Conservation (phyloP, 1,140 invertebrate species). For the Contarinia nasturtii region DNA sequence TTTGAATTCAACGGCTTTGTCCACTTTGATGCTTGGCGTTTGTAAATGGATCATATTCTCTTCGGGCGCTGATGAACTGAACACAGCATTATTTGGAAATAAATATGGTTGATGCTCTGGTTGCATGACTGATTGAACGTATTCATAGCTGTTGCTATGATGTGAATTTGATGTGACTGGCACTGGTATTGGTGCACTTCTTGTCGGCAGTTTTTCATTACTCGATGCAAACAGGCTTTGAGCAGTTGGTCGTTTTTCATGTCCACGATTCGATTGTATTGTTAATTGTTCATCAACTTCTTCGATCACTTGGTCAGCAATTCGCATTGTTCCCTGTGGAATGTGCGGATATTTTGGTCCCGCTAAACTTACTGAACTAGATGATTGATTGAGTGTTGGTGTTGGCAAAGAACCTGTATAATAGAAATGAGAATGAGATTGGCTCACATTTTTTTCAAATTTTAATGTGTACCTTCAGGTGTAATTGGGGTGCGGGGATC, state of each 20-base stretch:
- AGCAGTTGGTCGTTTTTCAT: constrained; percentile 32
- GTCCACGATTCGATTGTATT: constrained; percentile 43
- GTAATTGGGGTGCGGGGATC: constrained; percentile 27
- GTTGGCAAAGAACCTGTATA: too few species aligned
- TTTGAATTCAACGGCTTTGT: neutral
- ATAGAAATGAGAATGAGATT: too few species aligned
- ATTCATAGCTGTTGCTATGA: constrained; percentile 10
- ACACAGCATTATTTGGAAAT: constrained; percentile 14
- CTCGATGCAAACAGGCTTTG: constrained; percentile 32
- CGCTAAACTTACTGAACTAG: constrained; percentile 15
- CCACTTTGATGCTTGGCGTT: too few species aligned
- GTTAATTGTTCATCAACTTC: constrained; percentile 67
- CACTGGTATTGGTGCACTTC: constrained; percentile 25
- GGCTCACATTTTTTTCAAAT: neutral
- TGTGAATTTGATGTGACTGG: constrained; percentile 10
- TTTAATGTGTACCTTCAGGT: constrained; percentile 9
- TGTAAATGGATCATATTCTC: too few species aligned
- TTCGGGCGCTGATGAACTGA: constrained; percentile 17
- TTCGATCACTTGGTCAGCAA: constrained; percentile 57
- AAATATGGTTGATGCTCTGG: constrained; percentile 8
- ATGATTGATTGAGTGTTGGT: constrained; percentile 13
- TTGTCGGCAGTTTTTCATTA: constrained; percentile 12
- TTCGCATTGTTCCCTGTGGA: constrained; percentile 40
- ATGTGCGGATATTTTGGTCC: constrained; percentile 1
- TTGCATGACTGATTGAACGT: constrained; percentile 14